phyloP scores from a whole-genome alignment of 2,888 invertebrate species.

The Petrophora chlorosata region DNA sequence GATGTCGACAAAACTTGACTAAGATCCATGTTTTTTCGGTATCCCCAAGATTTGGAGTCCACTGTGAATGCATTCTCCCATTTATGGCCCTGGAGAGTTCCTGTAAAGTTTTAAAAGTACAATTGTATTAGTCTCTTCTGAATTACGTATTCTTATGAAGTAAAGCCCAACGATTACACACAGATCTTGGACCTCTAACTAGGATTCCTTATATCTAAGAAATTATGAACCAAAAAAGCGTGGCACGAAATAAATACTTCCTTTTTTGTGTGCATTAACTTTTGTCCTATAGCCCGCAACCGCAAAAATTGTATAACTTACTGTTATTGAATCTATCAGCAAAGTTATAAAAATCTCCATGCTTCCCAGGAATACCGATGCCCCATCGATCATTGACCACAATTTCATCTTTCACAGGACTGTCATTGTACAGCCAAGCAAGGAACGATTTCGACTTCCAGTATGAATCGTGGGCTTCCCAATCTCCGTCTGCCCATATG shows the following conservation, averaged over 20 bases:
- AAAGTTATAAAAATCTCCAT: constrained; percentile 95
- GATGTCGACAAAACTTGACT: constrained; percentile 86
- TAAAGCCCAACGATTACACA: too few relatives aligned
- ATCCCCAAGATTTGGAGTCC: constrained; percentile 94
- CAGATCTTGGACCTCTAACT: too few relatives aligned
- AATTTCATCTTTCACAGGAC: constrained; percentile 93
- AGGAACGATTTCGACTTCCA: constrained; percentile 94
- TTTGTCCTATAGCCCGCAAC: too few relatives aligned
- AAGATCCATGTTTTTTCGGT: constrained; percentile 87
- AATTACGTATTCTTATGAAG: background rate
- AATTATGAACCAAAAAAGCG: too few relatives aligned
- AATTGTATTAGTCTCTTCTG: too few relatives aligned
- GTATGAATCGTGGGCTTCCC: constrained; percentile 93
- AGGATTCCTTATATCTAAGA: too few relatives aligned
- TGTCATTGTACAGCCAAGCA: constrained; percentile 96
- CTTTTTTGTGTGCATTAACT: too few relatives aligned
- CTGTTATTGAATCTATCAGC: constrained; percentile 86
- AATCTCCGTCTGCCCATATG: constrained; percentile 97
- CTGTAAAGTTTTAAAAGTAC: constrained; percentile 39
- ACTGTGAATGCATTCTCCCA: constrained; percentile 98
- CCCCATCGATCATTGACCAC: constrained; percentile 99
- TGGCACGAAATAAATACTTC: too few relatives aligned
- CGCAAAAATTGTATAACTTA: too few relatives aligned
- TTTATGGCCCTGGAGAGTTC: constrained; percentile 86
- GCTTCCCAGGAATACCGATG: constrained; percentile 88